Evolutionary conservation across 2,888 invertebrate genomes (phyloP).

Genomic region (Lasioglossum lativentre): DNA sequence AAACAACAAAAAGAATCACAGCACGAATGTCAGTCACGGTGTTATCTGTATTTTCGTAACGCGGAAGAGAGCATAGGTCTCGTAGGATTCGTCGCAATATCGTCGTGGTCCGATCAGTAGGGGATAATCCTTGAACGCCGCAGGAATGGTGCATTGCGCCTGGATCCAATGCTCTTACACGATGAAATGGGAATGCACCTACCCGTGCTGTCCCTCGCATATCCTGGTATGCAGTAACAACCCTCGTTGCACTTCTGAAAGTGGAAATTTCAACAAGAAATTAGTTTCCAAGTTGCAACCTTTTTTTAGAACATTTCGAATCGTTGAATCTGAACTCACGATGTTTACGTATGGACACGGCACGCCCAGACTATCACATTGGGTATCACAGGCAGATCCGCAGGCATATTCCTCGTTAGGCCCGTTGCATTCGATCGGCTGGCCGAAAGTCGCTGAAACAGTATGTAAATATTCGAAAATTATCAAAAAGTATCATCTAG

Average conservation of each 20-base stretch:
- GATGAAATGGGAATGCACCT: conserved; percentile 8
- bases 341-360: conserved; percentile 37
- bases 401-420: conserved; percentile 52
- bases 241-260: conserved; percentile 55
- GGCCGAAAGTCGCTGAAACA: conserved; percentile 17
- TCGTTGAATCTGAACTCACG: conserved; percentile 37
- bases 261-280: background rate
- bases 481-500: too few relatives aligned
- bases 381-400: conserved; percentile 58
- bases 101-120: background rate
- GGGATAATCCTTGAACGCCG: background rate
- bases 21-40: background rate
- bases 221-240: conserved; percentile 53
- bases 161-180: too few relatives aligned
- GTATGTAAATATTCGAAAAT: background rate
- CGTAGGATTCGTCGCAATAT: background rate
- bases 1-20: background rate
- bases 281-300: background rate
- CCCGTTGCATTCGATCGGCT: background rate
- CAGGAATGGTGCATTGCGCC: accelerated
- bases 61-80: background rate
- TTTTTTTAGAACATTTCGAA: background rate
- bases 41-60: conserved; percentile 10
- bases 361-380: conserved; percentile 22
- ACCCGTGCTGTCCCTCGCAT: conserved; percentile 24